Evolutionary conservation across 1,140 invertebrate species (phyloP).

Genomic region (Hyles vespertilio): DNA sequence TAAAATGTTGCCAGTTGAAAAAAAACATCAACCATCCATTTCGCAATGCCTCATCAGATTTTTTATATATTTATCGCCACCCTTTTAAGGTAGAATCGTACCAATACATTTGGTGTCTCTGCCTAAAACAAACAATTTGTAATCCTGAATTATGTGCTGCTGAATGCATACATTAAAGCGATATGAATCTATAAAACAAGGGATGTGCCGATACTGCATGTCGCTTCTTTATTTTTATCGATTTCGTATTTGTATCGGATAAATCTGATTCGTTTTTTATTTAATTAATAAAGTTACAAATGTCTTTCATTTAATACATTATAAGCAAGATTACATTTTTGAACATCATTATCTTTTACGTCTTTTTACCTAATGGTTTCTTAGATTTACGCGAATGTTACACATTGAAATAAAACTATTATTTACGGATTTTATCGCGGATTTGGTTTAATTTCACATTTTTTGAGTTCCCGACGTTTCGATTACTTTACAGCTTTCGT

Average conservation of each 20-base stretch:
- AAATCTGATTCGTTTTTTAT: too few relatives aligned
- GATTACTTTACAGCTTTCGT: too few relatives aligned
- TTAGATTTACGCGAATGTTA: too few relatives aligned
- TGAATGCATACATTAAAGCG: conserved; percentile 73
- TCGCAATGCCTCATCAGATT: conserved; percentile 59
- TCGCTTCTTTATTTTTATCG: conserved; percentile 34
- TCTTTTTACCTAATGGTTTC: too few relatives aligned
- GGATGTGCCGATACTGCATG: conserved; percentile 33
- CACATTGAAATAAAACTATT: too few relatives aligned
- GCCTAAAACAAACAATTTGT: conserved; percentile 75
- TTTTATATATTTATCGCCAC: conserved; percentile 65
- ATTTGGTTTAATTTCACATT: too few relatives aligned
- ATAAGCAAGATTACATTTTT: too few relatives aligned
- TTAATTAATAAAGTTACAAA: background rate
- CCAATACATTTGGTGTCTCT: conserved; percentile 67
- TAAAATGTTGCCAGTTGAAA: conserved; percentile 52
- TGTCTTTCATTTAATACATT: background rate
- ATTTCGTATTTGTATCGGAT: conserved; percentile 16
- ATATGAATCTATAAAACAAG: conserved; percentile 68
- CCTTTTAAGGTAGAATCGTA: conserved; percentile 55
- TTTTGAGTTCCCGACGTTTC: too few relatives aligned
- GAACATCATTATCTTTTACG: too few relatives aligned
- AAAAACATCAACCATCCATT: conserved; percentile 47
- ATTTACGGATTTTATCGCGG: too few relatives aligned
- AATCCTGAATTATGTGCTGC: conserved; percentile 73